Percentiles rank a stretch among this genome's conserved stretches.
Evolutionary conservation across 2,888 invertebrate species (phyloP).

Genomic region (Ariolimax columbianus): DNA sequence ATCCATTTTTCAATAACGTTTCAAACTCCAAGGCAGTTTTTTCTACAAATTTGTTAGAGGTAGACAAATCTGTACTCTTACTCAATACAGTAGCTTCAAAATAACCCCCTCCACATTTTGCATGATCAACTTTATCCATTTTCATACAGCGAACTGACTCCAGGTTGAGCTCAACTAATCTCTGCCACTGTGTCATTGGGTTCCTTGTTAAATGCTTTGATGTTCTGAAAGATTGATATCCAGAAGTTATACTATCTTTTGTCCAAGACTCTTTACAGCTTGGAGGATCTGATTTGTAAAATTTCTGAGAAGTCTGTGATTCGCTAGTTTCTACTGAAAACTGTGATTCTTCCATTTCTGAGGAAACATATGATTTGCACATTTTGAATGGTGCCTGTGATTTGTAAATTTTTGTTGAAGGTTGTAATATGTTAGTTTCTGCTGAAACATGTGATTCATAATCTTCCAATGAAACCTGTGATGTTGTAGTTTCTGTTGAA

Average conservation of each 20-base stretch:
- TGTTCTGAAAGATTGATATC: neutral
- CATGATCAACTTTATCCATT: neutral
- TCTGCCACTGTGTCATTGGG: constrained; percentile 28
- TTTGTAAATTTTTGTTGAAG: no score
- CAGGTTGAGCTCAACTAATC: constrained; percentile 31
- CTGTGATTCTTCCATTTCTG: no score
- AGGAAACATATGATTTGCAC: no score
- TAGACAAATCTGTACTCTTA: neutral
- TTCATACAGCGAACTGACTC: neutral
- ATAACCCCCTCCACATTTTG: neutral
- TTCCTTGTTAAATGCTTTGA: constrained; percentile 31
- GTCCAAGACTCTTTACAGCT: neutral
- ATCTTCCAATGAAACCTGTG: no score
- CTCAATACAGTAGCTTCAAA: neutral
- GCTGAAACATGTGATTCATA: no score
- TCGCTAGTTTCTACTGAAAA: neutral
- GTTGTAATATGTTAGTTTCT: no score
- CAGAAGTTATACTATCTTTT: neutral
- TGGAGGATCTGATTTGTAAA: no score
- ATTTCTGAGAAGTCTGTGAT: no score
- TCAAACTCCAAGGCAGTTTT: neutral
- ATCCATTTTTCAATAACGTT: neutral
- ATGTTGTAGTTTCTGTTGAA: no score
- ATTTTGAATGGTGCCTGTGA: no score
- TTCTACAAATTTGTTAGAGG: neutral